Percentiles rank a stretch among this genome's conserved stretches.
Conservation (phyloP, 2,797 vertebrate genomes). For the Coilia nasus region DNA sequence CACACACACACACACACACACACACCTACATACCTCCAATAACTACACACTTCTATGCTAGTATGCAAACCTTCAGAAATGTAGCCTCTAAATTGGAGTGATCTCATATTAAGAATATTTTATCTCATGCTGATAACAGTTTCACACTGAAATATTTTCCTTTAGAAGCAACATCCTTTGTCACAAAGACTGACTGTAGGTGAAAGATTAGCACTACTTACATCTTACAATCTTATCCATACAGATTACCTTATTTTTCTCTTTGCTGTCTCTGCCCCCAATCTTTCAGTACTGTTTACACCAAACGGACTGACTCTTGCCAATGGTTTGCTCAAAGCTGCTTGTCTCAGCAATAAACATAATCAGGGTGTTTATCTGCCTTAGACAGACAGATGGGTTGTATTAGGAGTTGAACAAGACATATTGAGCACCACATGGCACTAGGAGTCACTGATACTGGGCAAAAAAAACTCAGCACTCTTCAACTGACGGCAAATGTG, state of each 20-base stretch:
- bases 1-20: no score
- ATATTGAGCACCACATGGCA: slow-evolving; percentile 40
- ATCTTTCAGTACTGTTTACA: slow-evolving; percentile 3
- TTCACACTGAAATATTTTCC: neutral
- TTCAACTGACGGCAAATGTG: neutral
- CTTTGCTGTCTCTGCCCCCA: neutral
- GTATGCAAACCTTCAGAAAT: neutral
- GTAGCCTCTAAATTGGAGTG: neutral
- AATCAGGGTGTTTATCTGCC: slow-evolving; percentile 51
- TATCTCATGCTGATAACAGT: neutral
- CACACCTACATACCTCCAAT: neutral
- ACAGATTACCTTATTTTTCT: neutral
- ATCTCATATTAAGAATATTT: neutral
- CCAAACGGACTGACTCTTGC: neutral
- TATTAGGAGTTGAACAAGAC: slow-evolving; percentile 32
- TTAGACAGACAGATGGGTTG: slow-evolving; percentile 44
- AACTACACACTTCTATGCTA: neutral
- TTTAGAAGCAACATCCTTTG: neutral
- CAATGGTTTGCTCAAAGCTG: slow-evolving; percentile 31
- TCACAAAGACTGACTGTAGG: neutral
- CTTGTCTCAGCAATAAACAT: slow-evolving; percentile 44
- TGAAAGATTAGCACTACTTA: neutral
- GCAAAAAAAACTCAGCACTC: slow-evolving; percentile 14
- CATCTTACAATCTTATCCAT: slow-evolving; percentile 4
- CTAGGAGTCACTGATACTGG: neutral